Evolutionary conservation across 1,140 invertebrate species (phyloP).

Genomic region (Hesperophylax magnus): DNA sequence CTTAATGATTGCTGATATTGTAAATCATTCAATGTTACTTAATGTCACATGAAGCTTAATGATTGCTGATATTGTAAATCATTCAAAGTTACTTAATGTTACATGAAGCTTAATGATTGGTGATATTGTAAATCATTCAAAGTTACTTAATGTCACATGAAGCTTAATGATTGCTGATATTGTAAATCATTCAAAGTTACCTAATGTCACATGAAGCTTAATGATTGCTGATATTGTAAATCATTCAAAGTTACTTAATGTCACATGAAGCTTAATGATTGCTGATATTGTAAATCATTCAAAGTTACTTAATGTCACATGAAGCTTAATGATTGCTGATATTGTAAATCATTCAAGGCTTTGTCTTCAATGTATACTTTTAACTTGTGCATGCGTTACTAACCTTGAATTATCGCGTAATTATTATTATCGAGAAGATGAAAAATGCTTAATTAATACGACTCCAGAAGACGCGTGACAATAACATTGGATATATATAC

Average conservation of each 20-base stretch:
- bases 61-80: neutral
- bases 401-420: neutral
- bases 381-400: neutral
- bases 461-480: conserved; percentile 3
- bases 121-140: conserved; percentile 34
- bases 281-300: conserved; percentile 24
- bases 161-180: neutral
- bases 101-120: neutral
- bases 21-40: neutral
- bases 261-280: neutral
- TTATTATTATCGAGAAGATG: neutral
- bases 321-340: neutral
- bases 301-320: conserved; percentile 17
- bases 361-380: neutral
- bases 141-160: conserved; percentile 10
- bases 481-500: neutral
- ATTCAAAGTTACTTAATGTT: conserved; percentile 35
- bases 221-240: neutral
- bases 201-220: conserved; percentile 8
- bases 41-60: neutral
- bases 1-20: neutral
- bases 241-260: conserved; percentile 36
- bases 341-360: neutral
- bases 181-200: conserved; percentile 29
- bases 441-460: neutral